Evolutionary conservation across 2,797 vertebrate genomes (phyloP), one percentile per base, ranked within the genome.

Genomic region (Hemibagrus guttatus): DNA sequence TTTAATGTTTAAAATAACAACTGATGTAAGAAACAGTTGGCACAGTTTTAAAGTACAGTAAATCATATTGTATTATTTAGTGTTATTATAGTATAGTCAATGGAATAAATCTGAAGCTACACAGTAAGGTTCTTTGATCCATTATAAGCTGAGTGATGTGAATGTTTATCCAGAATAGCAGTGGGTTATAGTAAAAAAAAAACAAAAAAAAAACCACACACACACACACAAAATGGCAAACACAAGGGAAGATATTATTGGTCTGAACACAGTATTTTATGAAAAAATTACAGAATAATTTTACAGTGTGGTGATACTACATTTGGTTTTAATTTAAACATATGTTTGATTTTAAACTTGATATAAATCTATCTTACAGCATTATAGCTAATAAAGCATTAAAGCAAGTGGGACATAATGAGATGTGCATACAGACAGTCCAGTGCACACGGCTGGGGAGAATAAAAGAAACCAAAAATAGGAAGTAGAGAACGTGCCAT

Each of bases 401-500:
- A 71, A 58, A 31, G 63, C 23, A 80, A 28, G 58, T 46, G n/a
- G 26, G 42, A 59, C n/a, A 75, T 75, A 56, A 75, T 64, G 58
- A 81, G 46, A 68, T 56, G 58, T 72, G 68, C 31, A 46, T 81
- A 76, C 59, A 74, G 69, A 85, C 16, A 46, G 69, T 74, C 23
- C 64, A 81, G 68, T 31, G 19, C 49, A 81, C 31, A 81, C 54
- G 79, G 49, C 61, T 56, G 31, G 69, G 46, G 6, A 76, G 59
- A 75, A 76, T 58, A 75, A 68, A 75, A 58, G 83, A 26, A 19
- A 39, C 31, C 17, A 26, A 76, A 85, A 85, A 56, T 83, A 84
- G 88, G 85, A 89, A 84, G 85, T 87, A 31, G n/a, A 78, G 79
- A 85, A 66, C 61, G 28, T 85, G 79, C 78, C 59, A 54, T 81